A percentile compares a stretch with the other conserved stretches of the same genome.
These are phyloP conservation scores for Eulacestoma nigropectus DNA, from an alignment of 2,113 vertebrate genomes.

Conservation along the genomic window DNA sequence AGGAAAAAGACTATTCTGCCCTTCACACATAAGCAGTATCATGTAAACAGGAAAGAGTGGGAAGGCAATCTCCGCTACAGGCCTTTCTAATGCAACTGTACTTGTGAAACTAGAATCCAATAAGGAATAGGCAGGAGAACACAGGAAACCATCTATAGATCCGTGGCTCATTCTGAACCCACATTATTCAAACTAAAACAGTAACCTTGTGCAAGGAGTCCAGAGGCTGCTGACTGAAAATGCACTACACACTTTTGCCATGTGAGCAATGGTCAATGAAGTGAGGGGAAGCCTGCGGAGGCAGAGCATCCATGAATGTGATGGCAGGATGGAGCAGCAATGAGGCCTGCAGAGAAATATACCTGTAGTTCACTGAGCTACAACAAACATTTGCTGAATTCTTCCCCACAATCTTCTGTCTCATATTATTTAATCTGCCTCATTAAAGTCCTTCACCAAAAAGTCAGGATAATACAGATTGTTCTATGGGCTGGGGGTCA, in stretches of 20 bases:
- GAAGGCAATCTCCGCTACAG: background rate
- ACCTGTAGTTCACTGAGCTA: background rate
- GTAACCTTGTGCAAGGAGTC: background rate
- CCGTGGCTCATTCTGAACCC: background rate
- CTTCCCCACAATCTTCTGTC: background rate
- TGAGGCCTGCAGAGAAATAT: background rate
- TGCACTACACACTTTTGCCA: background rate
- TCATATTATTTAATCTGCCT: background rate
- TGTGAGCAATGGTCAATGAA: accelerated
- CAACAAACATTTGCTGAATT: background rate
- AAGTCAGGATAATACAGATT: background rate
- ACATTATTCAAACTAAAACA: background rate
- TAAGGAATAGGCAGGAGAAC: background rate
- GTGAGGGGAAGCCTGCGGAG: background rate
- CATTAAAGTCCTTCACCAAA: background rate
- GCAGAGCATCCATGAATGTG: background rate
- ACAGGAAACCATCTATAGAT: background rate
- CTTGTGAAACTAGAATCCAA: background rate
- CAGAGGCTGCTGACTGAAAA: background rate
- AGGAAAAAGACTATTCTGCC: background rate
- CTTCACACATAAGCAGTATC: background rate
- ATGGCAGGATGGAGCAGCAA: background rate
- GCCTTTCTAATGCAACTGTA: background rate
- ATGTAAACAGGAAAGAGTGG: slow-evolving; percentile 26
- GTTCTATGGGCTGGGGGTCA: background rate